Percentiles rank a stretch among this genome's conserved stretches.
Evolutionary conservation across 2,888 invertebrate species (phyloP).

Genomic region (Lypha dubia): DNA sequence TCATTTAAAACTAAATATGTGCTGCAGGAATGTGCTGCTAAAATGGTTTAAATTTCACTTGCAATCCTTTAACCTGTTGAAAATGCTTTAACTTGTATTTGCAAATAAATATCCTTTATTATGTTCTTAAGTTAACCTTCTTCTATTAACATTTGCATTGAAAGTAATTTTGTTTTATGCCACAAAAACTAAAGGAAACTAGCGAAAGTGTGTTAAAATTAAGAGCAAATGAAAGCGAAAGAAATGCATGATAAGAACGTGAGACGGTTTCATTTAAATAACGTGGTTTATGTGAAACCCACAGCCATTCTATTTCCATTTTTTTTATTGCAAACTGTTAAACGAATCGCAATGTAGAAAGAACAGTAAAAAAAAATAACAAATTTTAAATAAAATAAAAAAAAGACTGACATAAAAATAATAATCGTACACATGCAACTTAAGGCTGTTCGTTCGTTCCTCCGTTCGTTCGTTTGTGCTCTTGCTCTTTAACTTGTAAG

Average conservation of each 20-base stretch:
- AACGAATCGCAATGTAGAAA: constrained; percentile 5
- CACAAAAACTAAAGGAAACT: constrained; percentile 13
- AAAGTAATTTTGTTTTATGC: constrained; percentile 52
- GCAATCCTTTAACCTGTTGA: too few species aligned
- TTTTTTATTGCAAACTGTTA: background rate
- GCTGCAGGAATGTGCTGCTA: too few species aligned
- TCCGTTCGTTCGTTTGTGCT: background rate
- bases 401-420: background rate
- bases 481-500: constrained; percentile 8
- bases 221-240: constrained; percentile 8
- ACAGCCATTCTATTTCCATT: background rate
- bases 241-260: constrained; percentile 33
- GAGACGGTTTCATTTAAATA: constrained; percentile 37
- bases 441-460: constrained; percentile 37
- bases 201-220: background rate
- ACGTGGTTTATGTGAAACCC: constrained; percentile 44
- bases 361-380: background rate
- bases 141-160: constrained; percentile 64
- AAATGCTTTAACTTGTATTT: background rate
- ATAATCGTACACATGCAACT: constrained; percentile 4
- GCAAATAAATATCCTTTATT: constrained; percentile 24
- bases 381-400: background rate
- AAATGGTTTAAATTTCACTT: too few species aligned
- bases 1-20: too few species aligned
- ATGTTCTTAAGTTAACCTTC: constrained; percentile 60